A percentile compares a stretch with the other conserved stretches of the same genome.
phyloP scores from a whole-genome alignment of 2,113 vertebrate genomes.

The Macheiramphus alcinus region DNA sequence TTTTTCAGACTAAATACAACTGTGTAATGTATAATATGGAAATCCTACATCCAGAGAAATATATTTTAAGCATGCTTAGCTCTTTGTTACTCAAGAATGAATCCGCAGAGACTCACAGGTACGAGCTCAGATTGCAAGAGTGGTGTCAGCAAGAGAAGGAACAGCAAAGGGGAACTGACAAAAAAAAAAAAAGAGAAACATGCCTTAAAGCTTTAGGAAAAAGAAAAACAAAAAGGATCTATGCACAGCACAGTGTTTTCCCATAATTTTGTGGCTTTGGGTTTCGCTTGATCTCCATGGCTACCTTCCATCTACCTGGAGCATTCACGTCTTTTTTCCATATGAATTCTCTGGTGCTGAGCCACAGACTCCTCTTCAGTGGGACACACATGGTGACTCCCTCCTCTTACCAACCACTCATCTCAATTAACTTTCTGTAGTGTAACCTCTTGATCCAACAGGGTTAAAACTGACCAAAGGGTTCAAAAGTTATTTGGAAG shows the following conservation, averaged over 20 bases:
- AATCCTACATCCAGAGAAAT: not conserved
- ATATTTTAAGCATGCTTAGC: not conserved
- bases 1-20: not conserved
- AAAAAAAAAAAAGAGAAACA: not conserved
- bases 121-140: not conserved
- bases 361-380: not conserved
- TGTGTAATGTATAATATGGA: not conserved
- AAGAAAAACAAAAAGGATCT: not conserved
- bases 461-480: not conserved
- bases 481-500: constrained; percentile 24
- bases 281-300: not conserved
- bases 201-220: not conserved
- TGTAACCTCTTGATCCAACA: not conserved
- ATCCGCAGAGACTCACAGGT: not conserved
- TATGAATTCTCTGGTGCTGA: not conserved
- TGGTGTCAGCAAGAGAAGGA: not conserved
- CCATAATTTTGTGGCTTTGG: not conserved
- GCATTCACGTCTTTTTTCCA: accelerated
- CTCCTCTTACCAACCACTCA: not conserved
- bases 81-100: not conserved
- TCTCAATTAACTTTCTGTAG: not conserved
- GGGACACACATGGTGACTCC: not conserved
- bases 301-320: not conserved
- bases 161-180: not conserved
- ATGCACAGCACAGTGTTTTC: not conserved